A percentile compares a stretch with the other conserved stretches of the same genome.
Conservation (phyloP, 2,888 invertebrate species). For the Acronicta aceris region DNA sequence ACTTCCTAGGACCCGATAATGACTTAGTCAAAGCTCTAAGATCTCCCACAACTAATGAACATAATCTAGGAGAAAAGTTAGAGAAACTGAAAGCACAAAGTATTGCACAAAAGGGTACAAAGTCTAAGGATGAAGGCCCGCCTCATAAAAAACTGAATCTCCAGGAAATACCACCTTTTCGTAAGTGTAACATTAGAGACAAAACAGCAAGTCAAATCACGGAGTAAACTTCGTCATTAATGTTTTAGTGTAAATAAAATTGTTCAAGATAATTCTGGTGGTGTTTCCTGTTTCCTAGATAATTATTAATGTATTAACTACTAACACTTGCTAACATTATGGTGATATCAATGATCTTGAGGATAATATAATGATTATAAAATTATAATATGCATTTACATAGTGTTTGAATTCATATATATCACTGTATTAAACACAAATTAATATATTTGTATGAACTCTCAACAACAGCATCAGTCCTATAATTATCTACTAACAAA, state of each 20-base stretch:
- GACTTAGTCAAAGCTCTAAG: slow-evolving; percentile 85
- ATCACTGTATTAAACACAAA: slow-evolving; percentile 65
- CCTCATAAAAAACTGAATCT: slow-evolving; percentile 87
- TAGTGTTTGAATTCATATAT: slow-evolving; percentile 35
- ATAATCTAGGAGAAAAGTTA: slow-evolving; percentile 77
- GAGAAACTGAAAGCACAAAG: slow-evolving; percentile 80
- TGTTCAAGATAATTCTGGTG: slow-evolving; percentile 57
- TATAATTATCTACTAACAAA: slow-evolving; percentile 66
- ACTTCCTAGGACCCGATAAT: slow-evolving; percentile 91
- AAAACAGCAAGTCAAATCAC: slow-evolving; percentile 65
- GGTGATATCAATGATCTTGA: slow-evolving; percentile 61
- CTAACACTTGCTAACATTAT: slow-evolving; percentile 61
- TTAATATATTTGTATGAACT: slow-evolving; percentile 41
- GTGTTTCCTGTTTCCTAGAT: slow-evolving; percentile 68
- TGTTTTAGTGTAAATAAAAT: slow-evolving; percentile 30
- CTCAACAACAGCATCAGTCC: slow-evolving; percentile 50
- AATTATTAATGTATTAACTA: slow-evolving; percentile 57
- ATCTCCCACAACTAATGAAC: slow-evolving; percentile 83
- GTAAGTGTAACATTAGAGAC: slow-evolving; percentile 73
- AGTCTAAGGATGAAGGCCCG: slow-evolving; percentile 88
- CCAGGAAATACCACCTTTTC: slow-evolving; percentile 88
- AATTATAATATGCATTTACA: slow-evolving; percentile 33
- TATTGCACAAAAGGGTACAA: slow-evolving; percentile 81
- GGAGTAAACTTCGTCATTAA: slow-evolving; percentile 51
- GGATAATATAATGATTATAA: slow-evolving; percentile 66